phyloP scores from a whole-genome alignment of 1,140 invertebrate species.

The Atopsyche davidsoni region DNA sequence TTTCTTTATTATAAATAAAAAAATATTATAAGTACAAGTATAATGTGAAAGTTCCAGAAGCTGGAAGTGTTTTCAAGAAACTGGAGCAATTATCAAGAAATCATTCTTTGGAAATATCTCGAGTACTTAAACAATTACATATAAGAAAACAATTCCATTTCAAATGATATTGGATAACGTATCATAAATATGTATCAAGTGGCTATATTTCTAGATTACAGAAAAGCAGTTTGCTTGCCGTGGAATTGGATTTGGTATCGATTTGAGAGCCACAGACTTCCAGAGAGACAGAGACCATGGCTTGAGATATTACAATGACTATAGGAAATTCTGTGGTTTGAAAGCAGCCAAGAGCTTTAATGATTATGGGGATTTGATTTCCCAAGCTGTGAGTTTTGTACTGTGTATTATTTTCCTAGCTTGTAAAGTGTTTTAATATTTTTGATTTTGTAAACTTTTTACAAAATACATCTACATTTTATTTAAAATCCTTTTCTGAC shows the following conservation, averaged over 20 bases:
- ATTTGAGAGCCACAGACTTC: constrained; percentile 63
- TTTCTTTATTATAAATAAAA: no score
- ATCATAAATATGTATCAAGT: no score
- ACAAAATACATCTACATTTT: background rate
- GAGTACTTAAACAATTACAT: no score
- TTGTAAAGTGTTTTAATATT: background rate
- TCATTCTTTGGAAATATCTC: background rate
- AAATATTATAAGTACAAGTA: no score
- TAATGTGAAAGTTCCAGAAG: no score
- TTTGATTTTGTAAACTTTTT: background rate
- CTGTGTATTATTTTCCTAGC: background rate
- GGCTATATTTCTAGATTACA: constrained; percentile 48
- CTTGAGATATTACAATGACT: constrained; percentile 52
- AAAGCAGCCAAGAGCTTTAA: constrained; percentile 53
- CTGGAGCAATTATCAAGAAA: no score
- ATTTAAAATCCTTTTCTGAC: background rate
- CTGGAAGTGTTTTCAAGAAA: no score
- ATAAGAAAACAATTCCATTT: no score
- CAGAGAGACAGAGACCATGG: constrained; percentile 67
- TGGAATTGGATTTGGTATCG: constrained; percentile 51
- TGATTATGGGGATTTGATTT: constrained; percentile 53
- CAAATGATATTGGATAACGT: no score
- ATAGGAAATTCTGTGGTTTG: constrained; percentile 53
- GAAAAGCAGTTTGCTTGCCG: constrained; percentile 48
- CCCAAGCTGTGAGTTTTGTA: background rate